Percentiles rank a stretch among this genome's conserved stretches.
These are phyloP conservation scores for Melipona bicolor DNA, from an alignment of 2,888 invertebrate species.

Conservation along the genomic window DNA sequence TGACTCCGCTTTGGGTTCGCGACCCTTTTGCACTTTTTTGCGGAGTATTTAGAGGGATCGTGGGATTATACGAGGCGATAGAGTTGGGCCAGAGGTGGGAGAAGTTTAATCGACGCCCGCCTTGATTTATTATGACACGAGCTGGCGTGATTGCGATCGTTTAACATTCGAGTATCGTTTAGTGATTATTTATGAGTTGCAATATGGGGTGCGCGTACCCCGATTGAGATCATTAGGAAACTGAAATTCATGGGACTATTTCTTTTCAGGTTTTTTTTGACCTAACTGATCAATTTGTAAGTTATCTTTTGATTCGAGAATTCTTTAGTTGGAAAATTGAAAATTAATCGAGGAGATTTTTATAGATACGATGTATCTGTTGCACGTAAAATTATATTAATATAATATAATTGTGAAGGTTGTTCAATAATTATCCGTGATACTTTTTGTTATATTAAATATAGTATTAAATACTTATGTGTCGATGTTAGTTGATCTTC, in stretches of 20 bases:
- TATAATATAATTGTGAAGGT: too few species aligned
- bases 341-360: too few species aligned
- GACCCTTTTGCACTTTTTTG: not conserved
- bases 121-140: constrained; percentile 41
- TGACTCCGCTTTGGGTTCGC: not conserved
- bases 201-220: not conserved
- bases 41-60: constrained; percentile 29
- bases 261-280: not conserved
- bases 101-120: constrained; percentile 29
- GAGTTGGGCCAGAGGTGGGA: constrained; percentile 1
- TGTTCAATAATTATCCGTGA: too few species aligned
- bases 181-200: constrained; percentile 23
- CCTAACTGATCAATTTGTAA: not conserved
- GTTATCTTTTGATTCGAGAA: too few species aligned
- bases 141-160: constrained; percentile 10
- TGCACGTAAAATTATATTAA: too few species aligned
- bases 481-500: too few species aligned
- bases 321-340: too few species aligned
- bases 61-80: constrained; percentile 41
- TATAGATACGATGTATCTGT: too few species aligned
- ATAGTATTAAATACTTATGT: too few species aligned
- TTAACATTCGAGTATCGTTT: constrained; percentile 29
- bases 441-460: too few species aligned
- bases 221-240: not conserved
- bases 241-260: not conserved